phyloP scores from a whole-genome alignment of 2,113 vertebrate species.

The Limanda limanda region DNA sequence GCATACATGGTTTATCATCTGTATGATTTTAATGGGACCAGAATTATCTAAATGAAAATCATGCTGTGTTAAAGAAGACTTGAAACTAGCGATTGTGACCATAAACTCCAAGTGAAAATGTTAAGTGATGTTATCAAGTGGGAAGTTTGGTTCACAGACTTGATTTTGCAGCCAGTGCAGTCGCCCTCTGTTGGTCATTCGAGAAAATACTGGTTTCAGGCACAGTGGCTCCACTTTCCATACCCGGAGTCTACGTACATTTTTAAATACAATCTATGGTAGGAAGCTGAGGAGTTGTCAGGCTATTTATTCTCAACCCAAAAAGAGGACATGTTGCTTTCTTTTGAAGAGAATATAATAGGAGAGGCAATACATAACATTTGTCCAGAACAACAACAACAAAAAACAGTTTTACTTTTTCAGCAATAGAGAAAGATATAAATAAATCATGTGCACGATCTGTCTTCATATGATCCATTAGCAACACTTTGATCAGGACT shows the following conservation, averaged over 20 bases:
- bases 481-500: slow-evolving; percentile 15
- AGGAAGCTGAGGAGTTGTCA: not conserved
- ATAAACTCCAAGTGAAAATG: too few species aligned
- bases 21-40: too few species aligned
- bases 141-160: too few species aligned
- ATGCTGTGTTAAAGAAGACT: too few species aligned
- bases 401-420: not conserved
- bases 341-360: not conserved
- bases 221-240: too few species aligned
- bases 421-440: not conserved
- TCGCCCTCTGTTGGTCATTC: too few species aligned
- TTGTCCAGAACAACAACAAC: not conserved
- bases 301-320: slow-evolving; percentile 6
- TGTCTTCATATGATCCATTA: slow-evolving; percentile 16
- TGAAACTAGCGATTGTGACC: too few species aligned
- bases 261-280: not conserved
- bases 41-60: too few species aligned
- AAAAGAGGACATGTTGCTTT: not conserved
- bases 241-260: not conserved
- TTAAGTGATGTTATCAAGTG: too few species aligned
- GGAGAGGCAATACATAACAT: not conserved
- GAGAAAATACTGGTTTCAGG: too few species aligned
- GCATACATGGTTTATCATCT: too few species aligned
- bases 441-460: slow-evolving; percentile 11
- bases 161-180: too few species aligned